A percentile compares a stretch with the other conserved stretches of the same genome.
Evolutionary conservation across 1,140 invertebrate species (phyloP).

Genomic region (Drosophila ficusphila): DNA sequence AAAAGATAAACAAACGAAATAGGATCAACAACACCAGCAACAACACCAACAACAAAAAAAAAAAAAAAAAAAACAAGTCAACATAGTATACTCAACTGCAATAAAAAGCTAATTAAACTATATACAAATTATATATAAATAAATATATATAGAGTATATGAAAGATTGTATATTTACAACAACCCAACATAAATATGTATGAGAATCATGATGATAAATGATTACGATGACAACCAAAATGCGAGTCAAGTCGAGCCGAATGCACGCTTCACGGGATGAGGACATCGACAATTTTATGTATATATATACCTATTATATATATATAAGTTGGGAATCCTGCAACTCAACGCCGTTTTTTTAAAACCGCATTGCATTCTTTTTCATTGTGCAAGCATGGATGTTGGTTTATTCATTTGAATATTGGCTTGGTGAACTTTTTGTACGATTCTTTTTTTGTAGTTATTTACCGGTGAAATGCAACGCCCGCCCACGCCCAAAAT

Average conservation of each 20-base stretch:
- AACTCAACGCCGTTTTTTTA: background rate
- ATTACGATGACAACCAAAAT: constrained; percentile 41
- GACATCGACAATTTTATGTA: constrained; percentile 4
- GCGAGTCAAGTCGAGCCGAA: constrained; percentile 36
- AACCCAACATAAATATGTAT: constrained; percentile 25
- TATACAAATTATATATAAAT: constrained; percentile 56
- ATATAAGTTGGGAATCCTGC: background rate
- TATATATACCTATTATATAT: constrained; percentile 2
- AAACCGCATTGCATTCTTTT: constrained; percentile 9
- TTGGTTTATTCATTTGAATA: background rate
- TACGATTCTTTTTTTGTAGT: background rate
- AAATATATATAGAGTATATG: constrained; percentile 56
- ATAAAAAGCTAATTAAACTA: constrained; percentile 69
- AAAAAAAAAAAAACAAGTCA: constrained; percentile 62
- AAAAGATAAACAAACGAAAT: constrained; percentile 13
- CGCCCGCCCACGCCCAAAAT: constrained; percentile 2
- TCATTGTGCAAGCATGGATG: background rate
- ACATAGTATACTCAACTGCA: constrained; percentile 81
- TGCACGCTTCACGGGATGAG: constrained; percentile 7
- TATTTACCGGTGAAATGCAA: background rate
- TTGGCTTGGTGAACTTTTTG: background rate
- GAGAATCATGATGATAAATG: constrained; percentile 31
- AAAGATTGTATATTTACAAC: constrained; percentile 71
- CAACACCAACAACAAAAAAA: constrained; percentile 16
- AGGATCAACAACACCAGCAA: constrained; percentile 17